Base-by-base conservation (phyloP, 2,888 invertebrate genomes). In the Aproaerema taeniolella region DNA sequence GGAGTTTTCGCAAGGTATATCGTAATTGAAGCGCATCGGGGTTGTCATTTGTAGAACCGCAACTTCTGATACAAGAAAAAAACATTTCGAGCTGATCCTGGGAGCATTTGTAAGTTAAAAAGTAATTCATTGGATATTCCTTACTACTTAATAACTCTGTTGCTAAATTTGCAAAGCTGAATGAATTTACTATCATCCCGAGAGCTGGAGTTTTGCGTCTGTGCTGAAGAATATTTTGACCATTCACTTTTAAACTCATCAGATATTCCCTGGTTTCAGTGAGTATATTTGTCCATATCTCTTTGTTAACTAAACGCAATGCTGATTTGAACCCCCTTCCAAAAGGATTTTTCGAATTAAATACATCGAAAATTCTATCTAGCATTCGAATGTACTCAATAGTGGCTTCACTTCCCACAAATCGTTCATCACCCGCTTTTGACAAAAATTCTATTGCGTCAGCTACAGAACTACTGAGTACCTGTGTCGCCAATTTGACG, bases 381-480 rank as follows among this genome's bases (percentile, higher is more conserved):
- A 43, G 12, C 3, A 30, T 28, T 11, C 33, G 38, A 10, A 50
- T 39, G 20, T 41, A 50, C 15, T 44, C 39, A 4, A 49, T 40
- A 12, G 46, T 46, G 8, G 43, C 46, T 38, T 47, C 42, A 38
- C 46, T 43, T 12, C 47, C 44, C 14, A 11, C 31, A 37, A 40
- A 43, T 10, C 31, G 33, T 8, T 13, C n/a, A 31, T 41, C n/a
- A 25, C 31, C 40, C 31, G 24, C 38, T 34, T 25, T 13, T 17
- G 24, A 30, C 20, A 45, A 28, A 36, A 38, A 50, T 15, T 45
- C 47, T 17, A 49, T 44, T 15, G 43, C 43, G 43, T 45, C 46
- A 25, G 49, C 47, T 12, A 45, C 49, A 25, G 45, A 47, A 8
- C 13, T 38, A 25, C 45, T 47, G n/a, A 50, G 26, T 11, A 47